A percentile compares a stretch with the other conserved stretches of the same genome.
Evolutionary conservation across 1,140 invertebrate genomes (phyloP).

Genomic region (Melanaphis sacchari): DNA sequence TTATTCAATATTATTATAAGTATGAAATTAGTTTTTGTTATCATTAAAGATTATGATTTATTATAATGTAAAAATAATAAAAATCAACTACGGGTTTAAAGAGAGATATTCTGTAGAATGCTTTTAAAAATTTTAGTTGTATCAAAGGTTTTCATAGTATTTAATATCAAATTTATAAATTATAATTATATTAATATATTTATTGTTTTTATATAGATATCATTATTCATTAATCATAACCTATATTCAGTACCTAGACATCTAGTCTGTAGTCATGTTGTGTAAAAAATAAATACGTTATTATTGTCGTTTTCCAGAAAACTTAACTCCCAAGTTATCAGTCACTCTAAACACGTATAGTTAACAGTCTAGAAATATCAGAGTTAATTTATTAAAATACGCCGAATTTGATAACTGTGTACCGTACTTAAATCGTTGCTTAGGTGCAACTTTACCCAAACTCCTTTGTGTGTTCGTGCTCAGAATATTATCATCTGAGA

Average conservation of each 20-base stretch:
- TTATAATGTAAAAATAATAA: too few relatives aligned
- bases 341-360: constrained; percentile 3
- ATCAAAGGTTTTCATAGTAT: too few relatives aligned
- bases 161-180: too few relatives aligned
- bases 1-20: too few relatives aligned
- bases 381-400: neutral
- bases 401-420: neutral
- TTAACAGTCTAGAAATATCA: neutral
- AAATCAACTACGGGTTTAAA: too few relatives aligned
- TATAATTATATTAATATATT: neutral
- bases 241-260: too few relatives aligned
- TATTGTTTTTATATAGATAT: neutral
- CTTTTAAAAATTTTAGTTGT: too few relatives aligned
- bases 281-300: neutral
- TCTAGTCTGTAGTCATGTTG: too few relatives aligned
- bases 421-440: constrained; percentile 18
- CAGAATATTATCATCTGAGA: neutral
- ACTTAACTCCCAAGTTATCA: too few relatives aligned
- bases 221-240: neutral
- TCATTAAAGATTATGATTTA: too few relatives aligned
- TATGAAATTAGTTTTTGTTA: too few relatives aligned
- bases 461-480: neutral
- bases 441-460: neutral
- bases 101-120: too few relatives aligned
- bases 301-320: neutral